Evolutionary conservation across 2,797 vertebrate species (phyloP).

Genomic region (Telmatherina bonti): DNA sequence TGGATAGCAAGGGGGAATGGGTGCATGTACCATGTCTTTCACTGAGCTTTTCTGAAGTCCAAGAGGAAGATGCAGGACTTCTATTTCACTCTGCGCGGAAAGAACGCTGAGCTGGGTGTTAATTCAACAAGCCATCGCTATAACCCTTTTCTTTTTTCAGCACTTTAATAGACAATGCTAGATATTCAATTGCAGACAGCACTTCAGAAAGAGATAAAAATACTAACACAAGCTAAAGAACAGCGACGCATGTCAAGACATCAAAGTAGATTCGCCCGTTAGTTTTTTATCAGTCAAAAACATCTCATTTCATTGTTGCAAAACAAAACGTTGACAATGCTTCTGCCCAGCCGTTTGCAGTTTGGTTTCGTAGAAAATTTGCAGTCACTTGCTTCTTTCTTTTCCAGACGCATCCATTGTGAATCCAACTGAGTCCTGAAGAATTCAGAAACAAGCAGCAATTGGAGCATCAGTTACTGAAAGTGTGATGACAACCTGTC

Average conservation of each 20-base stretch:
- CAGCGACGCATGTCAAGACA: background rate
- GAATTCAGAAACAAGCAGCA: conserved; percentile 56
- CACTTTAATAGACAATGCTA: conserved; percentile 32
- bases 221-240: conserved; percentile 10
- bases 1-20: conserved; percentile 79
- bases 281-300: background rate
- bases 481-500: conserved; percentile 77
- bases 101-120: conserved; percentile 71
- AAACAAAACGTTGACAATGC: background rate
- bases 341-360: background rate
- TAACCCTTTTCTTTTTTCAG: conserved; percentile 37
- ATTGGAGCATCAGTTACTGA: conserved; percentile 73
- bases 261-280: background rate
- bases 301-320: background rate
- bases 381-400: conserved; percentile 19
- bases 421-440: conserved; percentile 39
- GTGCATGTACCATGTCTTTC: conserved; percentile 81
- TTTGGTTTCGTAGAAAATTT: background rate
- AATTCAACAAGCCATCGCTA: conserved; percentile 68
- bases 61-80: conserved; percentile 74
- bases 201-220: conserved; percentile 23
- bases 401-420: conserved; percentile 43
- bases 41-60: conserved; percentile 79
- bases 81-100: conserved; percentile 73
- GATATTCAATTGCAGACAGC: conserved; percentile 32